Evolutionary conservation across 2,888 invertebrate genomes (phyloP), one percentile per base, ranked within the genome.

Genomic region (Tipula helvola): DNA sequence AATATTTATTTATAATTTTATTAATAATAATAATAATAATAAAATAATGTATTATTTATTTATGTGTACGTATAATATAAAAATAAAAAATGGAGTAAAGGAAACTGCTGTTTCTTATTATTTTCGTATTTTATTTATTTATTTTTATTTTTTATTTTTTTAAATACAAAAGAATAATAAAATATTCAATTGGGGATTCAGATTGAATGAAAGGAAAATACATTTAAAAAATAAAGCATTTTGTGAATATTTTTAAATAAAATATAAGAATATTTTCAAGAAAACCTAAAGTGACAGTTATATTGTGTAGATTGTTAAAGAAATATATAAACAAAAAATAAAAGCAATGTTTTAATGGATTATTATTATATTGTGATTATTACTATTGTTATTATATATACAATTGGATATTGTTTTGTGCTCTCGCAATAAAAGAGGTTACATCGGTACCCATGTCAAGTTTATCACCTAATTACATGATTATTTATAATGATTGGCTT

Each of bases 41-140:
- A 39, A 39, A 39, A 39, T 39, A 52, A 52, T 52, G n/a, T 52
- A 71, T 71, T 71, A 71, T 71, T 71, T 71, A 71, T 71, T 71
- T 71, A 71, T 71, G 28, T 71, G 28, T 28, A 28, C 28, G 28
- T 28, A 28, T 13, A 28, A 2, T 12, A 71, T 2, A 71, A 28
- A 71, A 71, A 52, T 71, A 71, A 71, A 71, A 71, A 71, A 71
- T 71, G 71, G 71, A 71, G 71, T 71, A 71, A 71, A 71, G 71
- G 71, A 71, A 71, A 71, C 71, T 71, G 71, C 71, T 71, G 71
- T 71, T 71, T 71, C 71, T 71, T 71, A 71, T 71, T 71, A 71
- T 71, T 71, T 71, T 71, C 71, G 28, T 71, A 71, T 57, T 57
- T 57, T 57, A 18, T 71, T 28, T 52, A 5, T 18, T 7, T 7